phyloP scores from a whole-genome alignment of 2,797 vertebrate species.

The Gouania willdenowi region DNA sequence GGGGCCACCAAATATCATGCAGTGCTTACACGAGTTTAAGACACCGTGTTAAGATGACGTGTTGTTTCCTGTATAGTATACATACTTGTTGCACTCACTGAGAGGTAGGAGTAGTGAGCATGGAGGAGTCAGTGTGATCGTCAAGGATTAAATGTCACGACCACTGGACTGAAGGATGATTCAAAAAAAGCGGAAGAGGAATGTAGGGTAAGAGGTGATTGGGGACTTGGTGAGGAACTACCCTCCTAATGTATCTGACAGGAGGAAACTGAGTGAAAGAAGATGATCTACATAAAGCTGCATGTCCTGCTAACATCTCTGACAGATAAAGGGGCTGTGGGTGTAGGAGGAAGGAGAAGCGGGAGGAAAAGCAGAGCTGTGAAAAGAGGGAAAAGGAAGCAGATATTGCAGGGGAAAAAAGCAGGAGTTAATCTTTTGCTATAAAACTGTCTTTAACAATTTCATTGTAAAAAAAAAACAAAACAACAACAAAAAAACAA shows the following conservation, averaged over 20 bases:
- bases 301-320: constrained; percentile 20
- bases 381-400: neutral
- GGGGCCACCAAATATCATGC: no score
- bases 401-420: no score
- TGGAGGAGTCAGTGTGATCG: no score
- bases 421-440: no score
- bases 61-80: no score
- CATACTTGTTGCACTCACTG: no score
- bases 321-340: neutral
- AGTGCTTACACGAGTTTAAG: no score
- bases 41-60: no score
- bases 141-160: constrained; percentile 54
- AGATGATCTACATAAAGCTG: constrained; percentile 8
- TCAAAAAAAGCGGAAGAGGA: neutral
- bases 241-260: constrained; percentile 32
- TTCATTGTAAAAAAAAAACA: no score
- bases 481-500: no score
- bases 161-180: constrained; percentile 17
- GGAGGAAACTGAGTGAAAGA: constrained; percentile 24
- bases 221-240: neutral
- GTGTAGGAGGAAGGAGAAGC: neutral
- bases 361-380: neutral
- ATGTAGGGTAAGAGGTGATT: neutral
- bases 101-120: no score
- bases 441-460: no score